Evolutionary conservation across 2,888 invertebrate species (phyloP), one percentile per base, ranked within the genome.

Genomic region (Seladonia tumulorum): DNA sequence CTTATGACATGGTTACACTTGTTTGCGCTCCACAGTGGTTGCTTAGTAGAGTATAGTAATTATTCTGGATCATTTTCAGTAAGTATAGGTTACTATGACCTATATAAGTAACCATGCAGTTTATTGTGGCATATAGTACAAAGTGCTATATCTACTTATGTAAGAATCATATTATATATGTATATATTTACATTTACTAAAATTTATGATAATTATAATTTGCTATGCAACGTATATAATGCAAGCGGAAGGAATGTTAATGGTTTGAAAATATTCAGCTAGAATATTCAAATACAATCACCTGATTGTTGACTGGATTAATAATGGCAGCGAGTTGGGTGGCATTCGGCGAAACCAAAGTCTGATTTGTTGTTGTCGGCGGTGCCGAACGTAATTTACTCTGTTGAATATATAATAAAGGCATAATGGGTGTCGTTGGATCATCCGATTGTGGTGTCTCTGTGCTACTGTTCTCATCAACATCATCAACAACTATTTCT

Each of bases 331-430:
- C 90, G 25, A 94, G 90, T 88, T 93, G 94, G 12, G 94, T 91
- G 42, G 93, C 87, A 83, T 88, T 91, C 2, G 93, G 82, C 66
- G 94, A 89, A 77, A 94, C 93, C 70, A 93, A 86, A 39, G 93
- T 88, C 79, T 93, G 94, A 91, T 91, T 94, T 39, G 93, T 77
- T 66, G 92, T 89, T 77, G 91, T 88, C 39, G 92, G 83, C 81
- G 92, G 93, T 35, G 87, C 90, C 4, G 93, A 82, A 35, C 93
- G 91, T 66, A 94, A 78, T 91, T 94, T 94, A 81, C 93, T 92
- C 84, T 93, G 94, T 73, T 94, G 94, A 74, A 94, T 93, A 78
- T 94, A 95, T 81, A 95, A 85, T 90, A 94, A 88, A 79, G 94
- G 94, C 93, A 94, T 93, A 76, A 94, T 93, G 81, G 92, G 91